phyloP scores from a whole-genome alignment of 2,888 invertebrate genomes.

The Cyclophora albipunctata region DNA sequence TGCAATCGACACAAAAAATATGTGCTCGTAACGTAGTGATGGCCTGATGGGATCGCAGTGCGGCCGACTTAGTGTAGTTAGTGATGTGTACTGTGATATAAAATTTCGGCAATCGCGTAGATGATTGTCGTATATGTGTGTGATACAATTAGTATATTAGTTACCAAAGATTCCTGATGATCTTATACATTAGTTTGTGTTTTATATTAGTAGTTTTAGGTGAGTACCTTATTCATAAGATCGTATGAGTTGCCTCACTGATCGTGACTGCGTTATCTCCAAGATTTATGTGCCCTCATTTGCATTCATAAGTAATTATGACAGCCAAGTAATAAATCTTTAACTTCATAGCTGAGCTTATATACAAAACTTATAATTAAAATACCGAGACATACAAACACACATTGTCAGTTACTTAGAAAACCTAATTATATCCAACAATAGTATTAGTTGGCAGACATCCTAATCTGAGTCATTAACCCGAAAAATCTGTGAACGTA shows the following conservation, averaged over 20 bases:
- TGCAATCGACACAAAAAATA: constrained; percentile 67
- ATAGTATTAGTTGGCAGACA: not conserved
- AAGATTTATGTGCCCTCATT: constrained; percentile 43
- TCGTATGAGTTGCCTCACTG: constrained; percentile 20
- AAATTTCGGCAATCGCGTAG: constrained; percentile 66
- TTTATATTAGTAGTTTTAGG: constrained; percentile 76
- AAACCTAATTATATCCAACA: not conserved
- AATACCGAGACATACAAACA: not conserved
- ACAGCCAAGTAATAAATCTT: constrained; percentile 25
- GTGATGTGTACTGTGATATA: constrained; percentile 74
- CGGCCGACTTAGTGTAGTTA: constrained; percentile 64
- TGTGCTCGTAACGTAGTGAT: constrained; percentile 65
- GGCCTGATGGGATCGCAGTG: constrained; percentile 72
- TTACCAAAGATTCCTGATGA: constrained; percentile 76
- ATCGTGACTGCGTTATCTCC: constrained; percentile 32
- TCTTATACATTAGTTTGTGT: constrained; percentile 75
- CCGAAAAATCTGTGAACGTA: not conserved
- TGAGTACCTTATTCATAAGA: constrained; percentile 37
- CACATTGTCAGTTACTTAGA: no score
- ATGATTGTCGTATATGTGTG: constrained; percentile 66
- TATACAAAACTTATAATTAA: constrained; percentile 3
- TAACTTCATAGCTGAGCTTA: constrained; percentile 20
- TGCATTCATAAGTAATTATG: constrained; percentile 41
- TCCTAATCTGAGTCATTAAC: not conserved
- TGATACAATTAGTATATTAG: constrained; percentile 73